Evolutionary conservation across 1,140 invertebrate genomes (phyloP), one percentile per base, ranked within the genome.

Genomic region (Campodea augens): DNA sequence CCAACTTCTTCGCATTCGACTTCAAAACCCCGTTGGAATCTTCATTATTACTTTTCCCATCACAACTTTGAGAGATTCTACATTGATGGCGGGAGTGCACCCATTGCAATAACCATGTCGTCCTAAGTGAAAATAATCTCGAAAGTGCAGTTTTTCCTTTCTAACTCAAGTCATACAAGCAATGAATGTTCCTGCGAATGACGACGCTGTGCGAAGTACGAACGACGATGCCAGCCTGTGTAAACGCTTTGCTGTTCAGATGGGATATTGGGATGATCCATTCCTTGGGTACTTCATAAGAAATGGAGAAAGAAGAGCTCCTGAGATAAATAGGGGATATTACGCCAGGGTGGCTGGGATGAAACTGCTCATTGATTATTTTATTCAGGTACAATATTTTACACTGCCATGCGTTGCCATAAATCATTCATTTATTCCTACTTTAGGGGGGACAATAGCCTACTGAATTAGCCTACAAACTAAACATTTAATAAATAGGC

Each of bases 161-260:
- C 38, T 38, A 45, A 36, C 25, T 25, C 19, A 7, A 21, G 21
- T 40, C 23, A 25, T 22, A 13, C 20, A 44, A 47, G 64, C 63
- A 60, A 65, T 66, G 38, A 60, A 65, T 54, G 60, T 61, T 42
- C 68, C 69, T 63, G 65, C 69, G 44, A 75, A 77, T 53, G 83
- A 90, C 60, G 85, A 89, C 58, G 83, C 81, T 37, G 81, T 93
- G 24, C 89, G 88, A 58, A 80, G 81, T 7, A 98, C 95, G 5
- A 98, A 98, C 62, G 91, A 95, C 55, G 92, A 98, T 63, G 93
- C 93, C n/a, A 88, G 85, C 38, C 77, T 84, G 53, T 95, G 89
- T 58, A 98, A 98, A 66, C 69, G 79, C 44, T 81, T 77, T 60
- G 93, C 93, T 19, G 85, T 96, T 1, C 76, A 86, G 48, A 67